Evolutionary conservation across 2,888 invertebrate genomes (phyloP), one percentile per base, ranked within the genome.

Genomic region (Hypsopygia costalis): DNA sequence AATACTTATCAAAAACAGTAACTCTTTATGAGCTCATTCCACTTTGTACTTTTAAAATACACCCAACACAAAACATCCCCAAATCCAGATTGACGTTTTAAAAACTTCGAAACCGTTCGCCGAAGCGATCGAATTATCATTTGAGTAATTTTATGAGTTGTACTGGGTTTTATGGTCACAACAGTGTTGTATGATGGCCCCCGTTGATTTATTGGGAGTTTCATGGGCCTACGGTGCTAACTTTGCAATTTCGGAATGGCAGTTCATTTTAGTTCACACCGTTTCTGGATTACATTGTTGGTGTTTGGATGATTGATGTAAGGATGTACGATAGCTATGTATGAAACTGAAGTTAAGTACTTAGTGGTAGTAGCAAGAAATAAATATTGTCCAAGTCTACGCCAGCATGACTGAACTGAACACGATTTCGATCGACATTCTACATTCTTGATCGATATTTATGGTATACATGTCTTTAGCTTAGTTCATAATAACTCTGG

Each of bases 201-300:
- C 16, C 34, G 7, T 21, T 47, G 50, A 47, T 50, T 50, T 47
- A 50, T 45, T 31, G 36, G 25, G 41, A 34, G 41, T 36, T 32
- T 28, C 40, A 59, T 57, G 60, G 44, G 54, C 49, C 46, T 49
- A 55, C 52, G 51, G 56, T 47, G 60, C 51, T 51, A 60, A 58
- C 51, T 49, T 50, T 50, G 41, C 55, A 62, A 62, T 65, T 68
- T 62, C 56, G 62, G 58, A 66, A 66, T 60, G 60, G 60, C 59
- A 65, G 59, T 49, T 44, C 58, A 59, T 62, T 61, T 51, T 47
- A 47, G 12, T 31, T 12, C 25, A 22, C 31, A 31, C 12, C 33
- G 27, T 27, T 39, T 33, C 32, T 32, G 32, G 32, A 32, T 39
- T 27, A 12, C 12, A 20, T 33, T 32, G 38, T 30, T 11, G 32